Evolutionary conservation across 2,113 vertebrate species (phyloP), one percentile per base, ranked within the genome.

Genomic region (Chamaea fasciata): DNA sequence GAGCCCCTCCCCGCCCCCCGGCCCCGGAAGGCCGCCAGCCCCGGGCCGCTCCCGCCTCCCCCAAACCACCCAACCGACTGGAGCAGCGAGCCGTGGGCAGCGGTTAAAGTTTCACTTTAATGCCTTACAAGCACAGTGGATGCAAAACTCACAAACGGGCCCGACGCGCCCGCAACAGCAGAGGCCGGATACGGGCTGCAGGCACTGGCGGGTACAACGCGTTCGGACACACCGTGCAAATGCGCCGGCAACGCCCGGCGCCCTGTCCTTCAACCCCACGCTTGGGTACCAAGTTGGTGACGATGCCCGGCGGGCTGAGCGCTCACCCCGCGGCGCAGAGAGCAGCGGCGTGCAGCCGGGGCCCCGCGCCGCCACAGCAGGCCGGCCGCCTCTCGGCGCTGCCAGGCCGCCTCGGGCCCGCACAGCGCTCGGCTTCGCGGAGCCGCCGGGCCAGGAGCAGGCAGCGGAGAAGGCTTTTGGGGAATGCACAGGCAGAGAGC

Each of bases 1-100:
- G 81, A 93, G 52, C 46, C 70, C 41, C 35, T 13, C 18, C 82
- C 93, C 37, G 42, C 24, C 20, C 76, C 53, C 13, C 24, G n/a
- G n/a, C n/a, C n/a, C n/a, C n/a, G n/a, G n/a, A n/a, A 28, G 15
- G 35, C 39, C 12, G 22, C 12, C 46, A 10, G 39, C 8, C 5
- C 10, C 46, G 83, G 56, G 84, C 57, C 21, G 10, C 23, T 30
- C 59, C 53, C 55, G 15, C 50, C 33, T 28, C 11, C 14, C 44
- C 10, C 6, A 1, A 10, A 1, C 13, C 30, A 4, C 14, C 23
- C 6, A 11, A 12, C 23, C 26, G 5, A 21, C 6, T 2, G 52
- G 19, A 22, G 39, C 50, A 64, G 26, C 19, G 23, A 67, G 37
- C 13, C 37, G 6, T 11, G 10, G 35, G 37, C 9, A 15, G 35